Base-by-base conservation (phyloP, 2,797 vertebrate genomes). In the Gobionotothen gibberifrons region DNA sequence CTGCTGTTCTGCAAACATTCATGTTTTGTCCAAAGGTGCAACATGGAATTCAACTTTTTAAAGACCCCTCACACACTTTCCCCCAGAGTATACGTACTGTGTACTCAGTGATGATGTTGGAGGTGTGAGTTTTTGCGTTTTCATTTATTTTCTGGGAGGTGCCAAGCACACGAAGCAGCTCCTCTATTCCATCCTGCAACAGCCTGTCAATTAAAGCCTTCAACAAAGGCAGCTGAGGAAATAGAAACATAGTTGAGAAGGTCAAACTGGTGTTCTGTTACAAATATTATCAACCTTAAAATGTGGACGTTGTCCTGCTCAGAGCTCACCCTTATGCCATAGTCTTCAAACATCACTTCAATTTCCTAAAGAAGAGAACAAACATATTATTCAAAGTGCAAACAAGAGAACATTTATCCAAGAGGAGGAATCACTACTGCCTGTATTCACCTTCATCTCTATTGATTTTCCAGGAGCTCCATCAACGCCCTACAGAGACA, bases 321-420 rank as follows among this genome's bases (percentile, higher is more conserved):
- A 32, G 49, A 46, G 21, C 95, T 80, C 89, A 97, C 97, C 94
- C 94, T 94, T 81, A 98, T 97, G 11, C 96, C 96, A 0, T 97
- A 96, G 4, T 86, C 88, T 76, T 97, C 96, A 89, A 98, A 97
- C 86, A 97, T 92, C 14, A 26, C 84, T 84, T 97, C 97, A 72
- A 98, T 91, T 83, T 96, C 96, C 97, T 97, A 74, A 52, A 87
- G 77, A 54, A 65, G 46, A 39, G 59, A 14, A 13, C 78, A 74
- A 89, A 77, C 4, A 69, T 4, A 0, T 40, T 21, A 39, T 43
- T 84, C 12, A 77, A 56, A 52, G 17, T n/a, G 46, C 54, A 74
- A 69, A 78, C 36, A 73, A 42, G 2, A 52, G 14, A 75, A 52
- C 19, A 64, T 47, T 10, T 1, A 40, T 65, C 26, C 26, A 21